These are phyloP conservation scores for Elachura formosa DNA, from an alignment of 2,113 vertebrate species.

Conservation along the genomic window DNA sequence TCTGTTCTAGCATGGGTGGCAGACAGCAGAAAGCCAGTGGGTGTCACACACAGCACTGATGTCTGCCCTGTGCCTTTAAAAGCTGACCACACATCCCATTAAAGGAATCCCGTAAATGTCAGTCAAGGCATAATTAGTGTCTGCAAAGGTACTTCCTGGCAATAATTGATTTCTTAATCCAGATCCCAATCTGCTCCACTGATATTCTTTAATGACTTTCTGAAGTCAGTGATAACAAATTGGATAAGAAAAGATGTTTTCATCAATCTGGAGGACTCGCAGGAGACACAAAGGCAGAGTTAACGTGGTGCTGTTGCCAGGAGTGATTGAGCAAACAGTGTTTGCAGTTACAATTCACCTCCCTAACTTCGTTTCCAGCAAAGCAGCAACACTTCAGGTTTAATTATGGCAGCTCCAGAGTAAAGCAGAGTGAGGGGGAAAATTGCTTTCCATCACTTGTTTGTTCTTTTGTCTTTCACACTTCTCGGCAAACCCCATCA, in stretches of 20 bases:
- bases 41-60: neutral
- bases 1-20: neutral
- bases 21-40: neutral
- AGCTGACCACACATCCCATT: neutral
- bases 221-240: conserved; percentile 53
- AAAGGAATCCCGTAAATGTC: conserved; percentile 17
- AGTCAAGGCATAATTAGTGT: conserved; percentile 20
- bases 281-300: conserved; percentile 26
- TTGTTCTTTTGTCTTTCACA: conserved; percentile 13
- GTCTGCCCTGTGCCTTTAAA: conserved; percentile 33
- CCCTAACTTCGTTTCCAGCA: conserved; percentile 31
- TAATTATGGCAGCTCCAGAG: conserved; percentile 46
- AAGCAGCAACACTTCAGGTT: conserved; percentile 33
- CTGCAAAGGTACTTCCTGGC: conserved; percentile 28
- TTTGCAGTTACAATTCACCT: conserved; percentile 50
- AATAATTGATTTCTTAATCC: conserved; percentile 53
- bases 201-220: conserved; percentile 54
- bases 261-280: neutral
- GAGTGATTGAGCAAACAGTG: conserved; percentile 28
- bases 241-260: conserved; percentile 45
- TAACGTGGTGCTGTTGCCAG: conserved; percentile 27
- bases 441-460: conserved; percentile 8
- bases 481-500: neutral
- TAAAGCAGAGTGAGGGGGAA: neutral
- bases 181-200: conserved; percentile 19